Conservation (phyloP, 1,140 invertebrate species). For the Drosophila nasuta region DNA sequence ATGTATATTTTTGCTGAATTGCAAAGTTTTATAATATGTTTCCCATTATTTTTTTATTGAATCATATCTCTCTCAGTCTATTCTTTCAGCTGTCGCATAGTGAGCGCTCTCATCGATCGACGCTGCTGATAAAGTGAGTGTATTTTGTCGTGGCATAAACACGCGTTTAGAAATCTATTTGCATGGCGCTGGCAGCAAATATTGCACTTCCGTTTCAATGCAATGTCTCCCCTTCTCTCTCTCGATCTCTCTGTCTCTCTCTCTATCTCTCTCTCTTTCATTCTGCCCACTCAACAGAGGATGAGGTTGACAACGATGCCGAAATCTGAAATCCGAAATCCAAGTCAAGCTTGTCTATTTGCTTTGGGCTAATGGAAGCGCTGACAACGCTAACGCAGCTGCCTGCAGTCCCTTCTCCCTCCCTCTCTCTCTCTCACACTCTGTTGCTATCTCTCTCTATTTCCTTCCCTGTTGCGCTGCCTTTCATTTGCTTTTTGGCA, state of each 20-base stretch:
- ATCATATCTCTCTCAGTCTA: too few relatives aligned
- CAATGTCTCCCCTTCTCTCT: slow-evolving; percentile 8
- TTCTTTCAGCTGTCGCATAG: neutral
- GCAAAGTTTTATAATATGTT: too few relatives aligned
- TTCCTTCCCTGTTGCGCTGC: neutral
- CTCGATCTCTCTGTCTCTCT: neutral
- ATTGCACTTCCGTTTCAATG: slow-evolving; percentile 73
- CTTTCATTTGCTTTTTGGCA: slow-evolving; percentile 60
- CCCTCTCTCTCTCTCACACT: too few relatives aligned
- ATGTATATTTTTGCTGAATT: too few relatives aligned
- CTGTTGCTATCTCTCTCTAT: neutral
- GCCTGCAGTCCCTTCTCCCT: slow-evolving; percentile 5
- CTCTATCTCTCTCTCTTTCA: neutral
- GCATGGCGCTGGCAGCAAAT: slow-evolving; percentile 64
- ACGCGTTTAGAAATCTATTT: slow-evolving; percentile 76
- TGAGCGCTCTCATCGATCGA: neutral
- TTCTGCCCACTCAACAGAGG: neutral
- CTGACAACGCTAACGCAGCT: slow-evolving; percentile 30
- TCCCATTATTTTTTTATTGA: too few relatives aligned
- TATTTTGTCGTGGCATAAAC: slow-evolving; percentile 8
- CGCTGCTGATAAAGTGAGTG: neutral
- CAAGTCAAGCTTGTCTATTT: slow-evolving; percentile 79
- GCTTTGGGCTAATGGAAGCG: slow-evolving; percentile 71
- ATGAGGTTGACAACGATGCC: slow-evolving; percentile 15
- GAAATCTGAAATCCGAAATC: slow-evolving; percentile 64